phyloP scores from a whole-genome alignment of 2,888 invertebrate species.

The Terebella lapidaria region DNA sequence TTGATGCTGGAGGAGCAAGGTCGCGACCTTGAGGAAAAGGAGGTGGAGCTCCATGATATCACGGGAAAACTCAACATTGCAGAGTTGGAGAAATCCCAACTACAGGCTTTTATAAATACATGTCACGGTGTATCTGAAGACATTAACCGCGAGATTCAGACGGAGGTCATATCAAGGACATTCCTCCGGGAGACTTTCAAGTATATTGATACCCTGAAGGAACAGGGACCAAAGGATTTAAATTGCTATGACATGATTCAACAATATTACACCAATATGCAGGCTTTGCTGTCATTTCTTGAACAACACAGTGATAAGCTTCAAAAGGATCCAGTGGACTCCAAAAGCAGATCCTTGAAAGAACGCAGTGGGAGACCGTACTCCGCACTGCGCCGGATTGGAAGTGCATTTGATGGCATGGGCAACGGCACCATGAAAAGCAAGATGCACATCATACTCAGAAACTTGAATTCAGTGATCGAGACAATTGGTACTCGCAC shows the following conservation, averaged over 20 bases:
- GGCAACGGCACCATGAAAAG: slow-evolving; percentile 3
- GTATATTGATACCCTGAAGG: slow-evolving; percentile 9
- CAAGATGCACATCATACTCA: slow-evolving; percentile 9
- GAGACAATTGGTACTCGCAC: slow-evolving; percentile 1
- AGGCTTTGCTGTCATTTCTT: slow-evolving; percentile 9
- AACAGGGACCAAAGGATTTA: not conserved
- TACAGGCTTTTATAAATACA: slow-evolving; percentile 9
- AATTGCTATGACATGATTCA: slow-evolving; percentile 8
- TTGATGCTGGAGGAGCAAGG: slow-evolving; percentile 18
- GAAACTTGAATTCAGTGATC: not conserved
- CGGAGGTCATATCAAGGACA: slow-evolving; percentile 7
- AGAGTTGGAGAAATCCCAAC: slow-evolving; percentile 8
- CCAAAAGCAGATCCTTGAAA: not conserved
- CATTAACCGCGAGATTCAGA: slow-evolving; percentile 5
- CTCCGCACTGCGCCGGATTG: not conserved
- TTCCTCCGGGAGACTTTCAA: slow-evolving; percentile 14
- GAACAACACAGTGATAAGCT: slow-evolving; percentile 3
- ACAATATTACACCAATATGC: slow-evolving; percentile 14
- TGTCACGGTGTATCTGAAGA: slow-evolving; percentile 5
- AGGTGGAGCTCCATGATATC: slow-evolving; percentile 7
- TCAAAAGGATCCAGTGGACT: not conserved
- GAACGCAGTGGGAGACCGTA: not conserved
- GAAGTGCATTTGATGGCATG: not conserved
- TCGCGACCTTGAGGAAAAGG: slow-evolving; percentile 10
- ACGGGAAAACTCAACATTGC: not conserved